A percentile compares a stretch with the other conserved stretches of the same genome.
These are phyloP conservation scores for Aptenodytes patagonicus DNA, from an alignment of 2,113 vertebrate species.

Conservation along the genomic window DNA sequence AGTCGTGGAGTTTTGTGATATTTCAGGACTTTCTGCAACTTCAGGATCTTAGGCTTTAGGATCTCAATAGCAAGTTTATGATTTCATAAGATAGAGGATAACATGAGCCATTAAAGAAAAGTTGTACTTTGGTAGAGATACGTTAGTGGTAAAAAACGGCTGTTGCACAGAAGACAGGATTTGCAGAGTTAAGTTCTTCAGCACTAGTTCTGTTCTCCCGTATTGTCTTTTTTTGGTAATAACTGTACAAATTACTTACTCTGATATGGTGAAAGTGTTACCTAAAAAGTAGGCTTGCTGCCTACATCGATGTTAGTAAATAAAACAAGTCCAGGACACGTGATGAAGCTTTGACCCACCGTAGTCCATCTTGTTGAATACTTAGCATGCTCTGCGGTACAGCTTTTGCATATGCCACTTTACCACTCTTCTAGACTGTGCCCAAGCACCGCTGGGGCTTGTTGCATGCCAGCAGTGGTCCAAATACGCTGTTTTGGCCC, in stretches of 20 bases:
- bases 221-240: neutral
- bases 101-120: neutral
- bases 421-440: neutral
- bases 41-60: neutral
- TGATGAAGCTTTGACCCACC: neutral
- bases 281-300: neutral
- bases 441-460: neutral
- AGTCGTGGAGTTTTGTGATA: neutral
- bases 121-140: neutral
- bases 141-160: neutral
- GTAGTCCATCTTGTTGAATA: neutral
- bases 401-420: neutral
- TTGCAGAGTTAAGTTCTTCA: neutral
- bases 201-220: neutral
- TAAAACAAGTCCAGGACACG: neutral
- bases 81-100: neutral
- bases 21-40: neutral
- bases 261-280: neutral
- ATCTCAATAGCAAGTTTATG: neutral
- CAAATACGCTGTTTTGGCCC: neutral
- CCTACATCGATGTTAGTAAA: rapidly evolving
- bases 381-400: neutral
- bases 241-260: neutral
- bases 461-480: rapidly evolving
- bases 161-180: neutral